These are phyloP conservation scores for Collichthys lucidus DNA, from an alignment of 2,113 vertebrate genomes.

Conservation along the genomic window DNA sequence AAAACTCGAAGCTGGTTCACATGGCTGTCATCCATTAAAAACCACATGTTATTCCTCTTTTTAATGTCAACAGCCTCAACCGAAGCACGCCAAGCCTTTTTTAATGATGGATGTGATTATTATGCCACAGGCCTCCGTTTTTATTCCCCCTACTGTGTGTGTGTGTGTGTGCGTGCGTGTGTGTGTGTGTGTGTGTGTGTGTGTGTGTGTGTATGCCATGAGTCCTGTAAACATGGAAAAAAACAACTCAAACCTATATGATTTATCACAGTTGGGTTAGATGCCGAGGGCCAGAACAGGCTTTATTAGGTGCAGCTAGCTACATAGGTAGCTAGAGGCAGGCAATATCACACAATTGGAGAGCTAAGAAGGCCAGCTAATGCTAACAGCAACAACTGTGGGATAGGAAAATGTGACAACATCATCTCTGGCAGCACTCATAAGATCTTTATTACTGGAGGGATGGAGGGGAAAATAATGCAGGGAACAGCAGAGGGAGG, in stretches of 20 bases:
- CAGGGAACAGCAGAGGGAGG: background rate
- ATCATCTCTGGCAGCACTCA: slow-evolving; percentile 31
- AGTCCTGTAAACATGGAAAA: slow-evolving; percentile 58
- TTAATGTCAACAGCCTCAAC: slow-evolving; percentile 35
- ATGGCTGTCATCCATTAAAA: slow-evolving; percentile 36
- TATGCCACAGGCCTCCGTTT: slow-evolving; percentile 45
- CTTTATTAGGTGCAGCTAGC: slow-evolving; percentile 65
- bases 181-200: too few relatives aligned
- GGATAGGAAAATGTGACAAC: slow-evolving; percentile 64
- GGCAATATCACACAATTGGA: slow-evolving; percentile 48
- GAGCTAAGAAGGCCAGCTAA: slow-evolving; percentile 30
- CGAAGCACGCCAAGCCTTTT: slow-evolving; percentile 21
- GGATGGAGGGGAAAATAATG: background rate
- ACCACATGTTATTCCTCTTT: slow-evolving; percentile 42
- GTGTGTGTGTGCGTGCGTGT: background rate
- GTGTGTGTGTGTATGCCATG: slow-evolving; percentile 13
- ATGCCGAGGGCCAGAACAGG: slow-evolving; percentile 43
- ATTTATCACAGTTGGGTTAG: slow-evolving; percentile 57
- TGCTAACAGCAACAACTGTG: slow-evolving; percentile 58
- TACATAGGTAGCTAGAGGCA: slow-evolving; percentile 22
- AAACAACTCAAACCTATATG: slow-evolving; percentile 36
- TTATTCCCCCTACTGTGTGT: slow-evolving; percentile 6
- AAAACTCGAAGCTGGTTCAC: slow-evolving; percentile 15
- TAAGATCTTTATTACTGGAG: slow-evolving; percentile 27
- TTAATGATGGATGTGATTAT: slow-evolving; percentile 59